Conservation (phyloP, 30 jellyfish, hydroid and myxozoan genomes). For the Aurelia coerulea region DNA sequence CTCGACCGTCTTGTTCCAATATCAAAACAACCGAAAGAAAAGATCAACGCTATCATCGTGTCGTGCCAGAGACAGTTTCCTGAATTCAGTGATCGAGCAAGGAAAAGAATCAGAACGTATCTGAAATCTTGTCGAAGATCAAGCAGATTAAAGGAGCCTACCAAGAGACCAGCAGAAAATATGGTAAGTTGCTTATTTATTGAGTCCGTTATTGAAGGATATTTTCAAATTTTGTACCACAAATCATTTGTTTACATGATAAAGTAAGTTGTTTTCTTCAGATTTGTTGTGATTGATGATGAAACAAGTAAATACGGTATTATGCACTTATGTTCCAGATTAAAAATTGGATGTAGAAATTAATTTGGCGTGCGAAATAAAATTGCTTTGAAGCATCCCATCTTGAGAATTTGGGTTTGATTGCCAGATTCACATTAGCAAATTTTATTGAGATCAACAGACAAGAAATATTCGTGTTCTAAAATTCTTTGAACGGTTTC, state of each 20-base stretch:
- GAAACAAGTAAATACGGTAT: no score
- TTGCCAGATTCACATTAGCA: no score
- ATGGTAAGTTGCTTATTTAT: slow-evolving; percentile 45
- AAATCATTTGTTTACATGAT: background rate
- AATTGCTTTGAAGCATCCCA: no score
- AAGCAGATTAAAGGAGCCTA: slow-evolving; percentile 85
- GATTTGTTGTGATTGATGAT: no score
- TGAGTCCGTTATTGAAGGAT: background rate
- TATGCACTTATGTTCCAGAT: no score
- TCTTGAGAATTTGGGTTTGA: no score
- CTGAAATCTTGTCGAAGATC: slow-evolving; percentile 97
- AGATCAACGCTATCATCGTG: slow-evolving; percentile 91
- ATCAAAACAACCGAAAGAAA: slow-evolving; percentile 98
- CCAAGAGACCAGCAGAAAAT: slow-evolving; percentile 80
- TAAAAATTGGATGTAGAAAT: no score
- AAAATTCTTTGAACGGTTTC: no score
- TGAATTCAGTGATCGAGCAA: slow-evolving; percentile 94
- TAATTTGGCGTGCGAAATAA: no score
- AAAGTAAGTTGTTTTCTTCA: background rate
- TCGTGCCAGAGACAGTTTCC: slow-evolving; percentile 88
- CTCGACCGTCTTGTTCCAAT: slow-evolving; percentile 99
- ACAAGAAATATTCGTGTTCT: no score
- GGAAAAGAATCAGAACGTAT: slow-evolving; percentile 94
- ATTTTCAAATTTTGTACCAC: no score
- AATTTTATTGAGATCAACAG: no score